Evolutionary conservation across 2,888 invertebrate species (phyloP), one percentile per base, ranked within the genome.

Genomic region (Caenorhabditis sulstoni): DNA sequence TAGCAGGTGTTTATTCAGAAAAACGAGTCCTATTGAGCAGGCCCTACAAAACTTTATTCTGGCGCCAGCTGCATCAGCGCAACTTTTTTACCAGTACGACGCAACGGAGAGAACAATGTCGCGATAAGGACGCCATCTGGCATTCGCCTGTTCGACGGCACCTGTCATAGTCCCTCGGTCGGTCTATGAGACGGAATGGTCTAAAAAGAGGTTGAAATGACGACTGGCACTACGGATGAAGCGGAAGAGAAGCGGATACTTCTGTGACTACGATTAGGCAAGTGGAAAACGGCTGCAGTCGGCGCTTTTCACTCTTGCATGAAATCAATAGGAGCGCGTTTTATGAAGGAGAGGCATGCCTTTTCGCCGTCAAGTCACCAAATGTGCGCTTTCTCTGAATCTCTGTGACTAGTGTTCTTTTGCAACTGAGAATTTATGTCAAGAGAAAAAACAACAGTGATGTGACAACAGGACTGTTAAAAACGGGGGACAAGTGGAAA

Each of bases 1-100:
- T 37, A 92, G 88, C 23, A 92, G 87, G 81, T 92, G 91, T 83
- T 92, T 92, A 88, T 92, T 92, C 53, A 92, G 81, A 87, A 92
- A 92, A 12, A 92, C 92, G 86, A 92, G 89, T 4, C 91, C 91
- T 55, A 92, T 92, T 3, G 92, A 92, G 61, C 91, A 90, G 41
- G 89, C 81, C 92, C 92, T 92, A 83, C 65, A 91, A 88, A 44
- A 9, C 12, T 16, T 23, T 5, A 16, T 53, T 64, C 35, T 8
- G 9, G 35, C 18, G 41, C 20, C 57, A 73, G 23, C 64, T 58
- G 73, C 47, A 18, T 18, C 39, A 47, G 16, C 22, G 1, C 14
- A 49, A 49, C 20, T 37, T 50, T 3, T 16, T 35, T 57, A 85
- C 85, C 86, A 86, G 50, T 86, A 86, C 0, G 83, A 78, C 3